Evolutionary conservation across 2,888 invertebrate species (phyloP), one percentile per base, ranked within the genome.

Genomic region (Acrobasis suavella): DNA sequence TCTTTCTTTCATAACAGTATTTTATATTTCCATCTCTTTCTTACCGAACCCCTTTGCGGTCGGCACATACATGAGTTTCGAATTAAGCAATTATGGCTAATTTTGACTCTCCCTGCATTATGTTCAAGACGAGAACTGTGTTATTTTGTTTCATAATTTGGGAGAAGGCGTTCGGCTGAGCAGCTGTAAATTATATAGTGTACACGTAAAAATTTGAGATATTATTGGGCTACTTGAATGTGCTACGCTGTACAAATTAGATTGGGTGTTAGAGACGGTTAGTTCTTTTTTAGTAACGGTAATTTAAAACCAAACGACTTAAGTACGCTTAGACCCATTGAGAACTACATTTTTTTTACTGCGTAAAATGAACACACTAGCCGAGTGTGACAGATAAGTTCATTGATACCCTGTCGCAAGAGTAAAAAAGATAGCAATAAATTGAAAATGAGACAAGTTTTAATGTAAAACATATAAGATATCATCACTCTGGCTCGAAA

Each of bases 61-160:
- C 82, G 81, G 82, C 86, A 86, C 84, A 87, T 79, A 82, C 79
- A 74, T 78, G 79, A 82, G 83, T 82, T 91, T 86, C 81, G 89
- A 91, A 92, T 92, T 91, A 92, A 92, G 92, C 90, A 92, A 92
- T 92, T 92, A 92, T 91, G 83, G 90, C 90, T 92, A 92, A 92
- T 92, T 91, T 91, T 82, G 86, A 89, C 83, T 86, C 89, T 86
- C 85, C 87, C 85, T 83, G 79, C 86, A 86, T 85, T 86, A 87
- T 85, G 79, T 86, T 77, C 81, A 74, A 81, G 85, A 82, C 85
- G 77, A 80, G 89, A 86, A 81, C 87, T 91, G 89, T 92, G 91
- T 92, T 92, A 91, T 92, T 92, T 91, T 82, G 89, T 82, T 89
- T 87, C 86, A 86, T 92, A 92, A 92, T 91, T 92, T 91, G 90